A percentile compares a stretch with the other conserved stretches of the same genome.
These are phyloP conservation scores for Drosophila glabriapex DNA, from an alignment of 2,888 invertebrate genomes.

Conservation along the genomic window DNA sequence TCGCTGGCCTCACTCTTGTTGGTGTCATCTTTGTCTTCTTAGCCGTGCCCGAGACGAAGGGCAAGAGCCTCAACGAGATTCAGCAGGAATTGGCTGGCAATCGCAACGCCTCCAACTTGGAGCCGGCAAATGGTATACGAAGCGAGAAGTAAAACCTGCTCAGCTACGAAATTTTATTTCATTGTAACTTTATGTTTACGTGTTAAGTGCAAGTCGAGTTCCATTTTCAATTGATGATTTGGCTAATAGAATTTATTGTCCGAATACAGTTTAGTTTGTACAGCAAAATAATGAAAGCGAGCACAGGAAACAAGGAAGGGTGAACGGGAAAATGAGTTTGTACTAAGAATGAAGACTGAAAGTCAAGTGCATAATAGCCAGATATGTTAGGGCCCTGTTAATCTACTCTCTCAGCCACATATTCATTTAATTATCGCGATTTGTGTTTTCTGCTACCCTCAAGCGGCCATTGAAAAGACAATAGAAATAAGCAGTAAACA, in stretches of 20 bases:
- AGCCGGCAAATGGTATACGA: conserved; percentile 15
- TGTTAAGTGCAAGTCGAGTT: conserved; percentile 61
- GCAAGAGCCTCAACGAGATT: conserved; percentile 85
- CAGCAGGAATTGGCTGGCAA: conserved; percentile 79
- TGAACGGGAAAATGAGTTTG: conserved; percentile 17
- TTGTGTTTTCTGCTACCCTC: conserved; percentile 38
- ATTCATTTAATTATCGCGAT: conserved; percentile 20
- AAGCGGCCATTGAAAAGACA: conserved; percentile 73
- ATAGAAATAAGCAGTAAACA: conserved; percentile 36
- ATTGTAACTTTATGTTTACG: conserved; percentile 45
- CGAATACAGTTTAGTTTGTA: conserved; percentile 36
- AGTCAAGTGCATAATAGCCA: conserved; percentile 70
- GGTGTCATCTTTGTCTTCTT: conserved; percentile 90
- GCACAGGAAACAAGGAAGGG: not conserved
- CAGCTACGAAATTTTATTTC: conserved; percentile 32
- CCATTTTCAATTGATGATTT: conserved; percentile 53
- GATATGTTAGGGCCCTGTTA: conserved; percentile 37
- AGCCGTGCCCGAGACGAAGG: conserved; percentile 87
- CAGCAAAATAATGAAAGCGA: conserved; percentile 29
- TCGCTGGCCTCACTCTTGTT: conserved; percentile 88
- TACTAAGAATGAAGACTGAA: conserved; percentile 76
- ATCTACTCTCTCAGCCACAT: conserved; percentile 37
- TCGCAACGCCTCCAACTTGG: not conserved
- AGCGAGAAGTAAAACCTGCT: conserved; percentile 58
- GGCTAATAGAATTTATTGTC: conserved; percentile 56